Percentiles rank a stretch among this genome's conserved stretches.
These are phyloP conservation scores for Nomia melanderi DNA, from an alignment of 1,140 invertebrate genomes.

Conservation along the genomic window DNA sequence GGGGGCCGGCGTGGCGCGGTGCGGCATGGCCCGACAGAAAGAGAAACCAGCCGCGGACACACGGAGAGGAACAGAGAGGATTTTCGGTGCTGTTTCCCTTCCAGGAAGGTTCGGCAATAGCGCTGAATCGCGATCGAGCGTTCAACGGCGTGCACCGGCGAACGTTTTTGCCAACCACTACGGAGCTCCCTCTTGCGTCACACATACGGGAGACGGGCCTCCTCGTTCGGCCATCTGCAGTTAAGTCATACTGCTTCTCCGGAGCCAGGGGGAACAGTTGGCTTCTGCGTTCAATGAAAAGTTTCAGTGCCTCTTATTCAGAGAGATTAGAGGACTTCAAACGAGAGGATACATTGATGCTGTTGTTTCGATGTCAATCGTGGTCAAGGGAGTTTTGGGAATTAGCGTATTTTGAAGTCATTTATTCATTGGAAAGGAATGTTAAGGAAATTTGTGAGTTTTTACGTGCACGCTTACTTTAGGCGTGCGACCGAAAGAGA, in stretches of 20 bases:
- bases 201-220: conserved; percentile 38
- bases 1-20: conserved; percentile 66
- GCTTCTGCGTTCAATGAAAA: no score
- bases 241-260: not conserved
- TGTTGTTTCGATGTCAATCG: no score
- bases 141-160: conserved; percentile 56
- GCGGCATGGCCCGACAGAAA: conserved; percentile 23
- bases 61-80: not conserved
- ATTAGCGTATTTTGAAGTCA: no score
- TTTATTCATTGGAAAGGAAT: no score
- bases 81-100: conserved; percentile 65
- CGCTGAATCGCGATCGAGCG: conserved; percentile 51
- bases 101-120: conserved; percentile 72
- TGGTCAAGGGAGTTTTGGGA: no score
- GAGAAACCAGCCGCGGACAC: conserved; percentile 31
- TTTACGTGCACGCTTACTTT: no score
- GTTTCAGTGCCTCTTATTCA: no score
- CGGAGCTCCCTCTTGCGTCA: conserved; percentile 73
- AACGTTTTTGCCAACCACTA: conserved; percentile 71
- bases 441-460: no score
- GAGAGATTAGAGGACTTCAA: no score
- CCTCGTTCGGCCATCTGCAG: conserved; percentile 1
- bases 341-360: no score
- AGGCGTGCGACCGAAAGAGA: no score
- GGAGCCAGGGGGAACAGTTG: no score